Conservation (phyloP, 1,140 invertebrate species). For the Paraescarpia echinospica region DNA sequence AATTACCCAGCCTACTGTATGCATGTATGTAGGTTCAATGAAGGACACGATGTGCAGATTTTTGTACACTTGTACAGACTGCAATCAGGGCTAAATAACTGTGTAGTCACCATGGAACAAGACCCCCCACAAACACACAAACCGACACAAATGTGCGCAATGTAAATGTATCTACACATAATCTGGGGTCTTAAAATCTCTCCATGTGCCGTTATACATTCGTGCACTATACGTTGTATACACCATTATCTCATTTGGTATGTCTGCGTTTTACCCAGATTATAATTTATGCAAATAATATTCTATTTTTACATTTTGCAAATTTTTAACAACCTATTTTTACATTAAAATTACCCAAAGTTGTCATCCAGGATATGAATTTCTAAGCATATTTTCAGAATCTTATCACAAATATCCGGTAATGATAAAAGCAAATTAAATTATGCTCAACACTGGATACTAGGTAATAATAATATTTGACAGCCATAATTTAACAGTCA, state of each 20-base stretch:
- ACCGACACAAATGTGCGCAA: background rate
- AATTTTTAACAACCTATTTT: background rate
- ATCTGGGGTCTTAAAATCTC: background rate
- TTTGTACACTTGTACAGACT: background rate
- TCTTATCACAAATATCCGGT: too few species aligned
- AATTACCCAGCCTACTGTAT: background rate
- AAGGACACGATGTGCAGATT: background rate
- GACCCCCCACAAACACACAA: background rate
- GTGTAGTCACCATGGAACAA: background rate
- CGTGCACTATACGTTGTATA: background rate
- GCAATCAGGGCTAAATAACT: background rate
- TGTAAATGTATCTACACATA: background rate
- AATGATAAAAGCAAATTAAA: too few species aligned
- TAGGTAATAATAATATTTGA: too few species aligned
- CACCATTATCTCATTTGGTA: background rate
- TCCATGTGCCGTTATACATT: background rate
- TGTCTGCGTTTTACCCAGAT: too few species aligned
- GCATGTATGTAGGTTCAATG: background rate
- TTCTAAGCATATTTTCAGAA: too few species aligned
- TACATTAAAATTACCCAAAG: background rate
- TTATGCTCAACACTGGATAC: too few species aligned
- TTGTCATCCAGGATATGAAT: background rate
- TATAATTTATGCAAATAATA: too few species aligned
- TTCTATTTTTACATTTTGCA: too few species aligned
- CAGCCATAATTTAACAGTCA: background rate